Evolutionary conservation across 2,113 vertebrate genomes (phyloP).

Genomic region (Dipodomys spectabilis): DNA sequence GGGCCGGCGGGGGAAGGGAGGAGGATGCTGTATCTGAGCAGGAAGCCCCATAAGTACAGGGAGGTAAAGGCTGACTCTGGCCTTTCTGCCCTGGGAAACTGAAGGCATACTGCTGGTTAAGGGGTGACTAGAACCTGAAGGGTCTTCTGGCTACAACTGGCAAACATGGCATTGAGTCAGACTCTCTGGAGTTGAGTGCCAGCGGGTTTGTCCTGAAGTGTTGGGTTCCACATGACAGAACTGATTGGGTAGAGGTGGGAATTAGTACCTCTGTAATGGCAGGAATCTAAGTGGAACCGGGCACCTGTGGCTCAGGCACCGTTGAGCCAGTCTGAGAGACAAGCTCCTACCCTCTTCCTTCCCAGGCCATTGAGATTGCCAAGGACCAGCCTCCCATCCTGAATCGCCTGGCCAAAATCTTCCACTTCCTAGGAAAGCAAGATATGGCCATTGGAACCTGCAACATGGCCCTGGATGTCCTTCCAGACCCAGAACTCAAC

Average conservation of each 20-base stretch:
- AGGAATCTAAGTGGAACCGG: neutral
- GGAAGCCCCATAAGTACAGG: neutral
- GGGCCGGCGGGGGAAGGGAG: too few relatives aligned
- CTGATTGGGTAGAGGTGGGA: neutral
- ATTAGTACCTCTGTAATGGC: neutral
- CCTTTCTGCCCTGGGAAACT: neutral
- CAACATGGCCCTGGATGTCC: slow-evolving; percentile 88
- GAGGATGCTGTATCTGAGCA: too few relatives aligned
- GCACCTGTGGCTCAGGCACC: neutral
- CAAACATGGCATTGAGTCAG: neutral
- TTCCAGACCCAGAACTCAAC: slow-evolving; percentile 88
- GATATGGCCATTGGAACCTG: slow-evolving; percentile 90
- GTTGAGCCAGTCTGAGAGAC: neutral
- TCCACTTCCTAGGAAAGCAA: slow-evolving; percentile 89
- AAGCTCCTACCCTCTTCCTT: neutral
- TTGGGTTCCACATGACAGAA: neutral
- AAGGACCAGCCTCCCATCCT: slow-evolving; percentile 86
- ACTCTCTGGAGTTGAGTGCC: neutral
- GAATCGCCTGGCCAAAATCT: slow-evolving; percentile 88
- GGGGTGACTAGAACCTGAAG: neutral
- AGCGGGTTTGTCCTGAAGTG: neutral
- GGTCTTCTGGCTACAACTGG: neutral
- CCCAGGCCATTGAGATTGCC: slow-evolving; percentile 87
- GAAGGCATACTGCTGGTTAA: neutral
- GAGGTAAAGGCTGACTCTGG: neutral